These are phyloP conservation scores for Apostichopus japonicus DNA, from an alignment of 35 echinoderm and acorn worm species.

Conservation along the genomic window DNA sequence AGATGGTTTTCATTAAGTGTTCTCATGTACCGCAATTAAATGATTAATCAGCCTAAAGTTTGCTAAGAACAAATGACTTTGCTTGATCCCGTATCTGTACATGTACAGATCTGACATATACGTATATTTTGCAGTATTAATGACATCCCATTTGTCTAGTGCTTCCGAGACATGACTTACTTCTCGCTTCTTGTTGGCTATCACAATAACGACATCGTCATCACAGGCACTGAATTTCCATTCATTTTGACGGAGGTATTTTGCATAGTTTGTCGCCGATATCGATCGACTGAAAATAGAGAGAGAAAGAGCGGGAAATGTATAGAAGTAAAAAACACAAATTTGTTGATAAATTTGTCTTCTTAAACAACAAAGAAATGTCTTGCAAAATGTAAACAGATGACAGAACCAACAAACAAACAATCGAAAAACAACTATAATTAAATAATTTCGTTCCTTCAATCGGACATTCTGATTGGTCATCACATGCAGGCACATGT, in stretches of 20 bases:
- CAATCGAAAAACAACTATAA: no score
- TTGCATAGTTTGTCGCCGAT: constrained; percentile 32
- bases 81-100: neutral
- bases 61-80: no score
- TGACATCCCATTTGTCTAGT: neutral
- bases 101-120: neutral
- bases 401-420: no score
- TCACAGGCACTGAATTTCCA: constrained; percentile 44
- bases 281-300: constrained; percentile 9
- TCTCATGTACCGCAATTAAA: no score
- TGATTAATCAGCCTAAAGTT: no score
- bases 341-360: no score
- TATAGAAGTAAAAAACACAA: no score
- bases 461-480: constrained; percentile 14
- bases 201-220: constrained; percentile 42
- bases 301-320: neutral
- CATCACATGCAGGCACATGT: constrained; percentile 39
- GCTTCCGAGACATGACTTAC: neutral
- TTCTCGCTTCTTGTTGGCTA: neutral
- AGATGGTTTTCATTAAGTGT: no score
- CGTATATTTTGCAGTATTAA: neutral
- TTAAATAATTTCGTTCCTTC: neutral
- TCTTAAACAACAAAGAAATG: no score
- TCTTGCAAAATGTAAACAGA: no score
- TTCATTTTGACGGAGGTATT: constrained; percentile 48